Base-by-base conservation (phyloP, 1,140 invertebrate genomes). In the Ceratosolen solmsi region DNA sequence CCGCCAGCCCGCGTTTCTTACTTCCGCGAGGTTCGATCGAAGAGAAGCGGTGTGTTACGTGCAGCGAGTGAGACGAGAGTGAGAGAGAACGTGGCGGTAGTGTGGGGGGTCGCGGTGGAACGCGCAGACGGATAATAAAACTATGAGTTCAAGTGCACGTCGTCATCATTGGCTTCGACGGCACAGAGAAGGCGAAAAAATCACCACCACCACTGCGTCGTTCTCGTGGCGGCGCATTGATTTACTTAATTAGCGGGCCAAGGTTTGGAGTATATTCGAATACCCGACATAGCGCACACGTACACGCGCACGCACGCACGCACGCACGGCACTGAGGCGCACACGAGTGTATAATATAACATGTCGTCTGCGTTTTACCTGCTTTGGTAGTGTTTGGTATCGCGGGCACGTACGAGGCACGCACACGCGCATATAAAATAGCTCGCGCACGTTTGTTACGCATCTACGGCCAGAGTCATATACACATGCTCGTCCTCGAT, bases 81-180 rank as follows among this genome's bases (percentile, higher is more conserved):
- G 15, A 20, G 49, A 1, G 3, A 22, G n/a, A 41, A 41, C 25
- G 41, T n/a, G 33, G 2, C 20, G 2, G 54, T 60, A 27, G 2
- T 30, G 4, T 8, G 17, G 13, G 33, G 51, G 20, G 27, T 20
- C 20, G 1, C 13, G 2, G 46, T 17, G 30, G 27, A 33, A n/a
- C 11, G 49, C 56, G 36, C 30, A 15, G 54, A 25, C n/a, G 27
- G 74, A 76, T 60, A 65, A 76, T 25, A 79, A 58, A 60, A 56
- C 65, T 72, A 79, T 79, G 78, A 80, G 41, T 80, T 73, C 70
- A 63, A 79, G 78, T 80, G 70, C 70, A 63, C 56, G 68, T 58
- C 58, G n/a, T 63, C 46, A 68, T 78, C 17, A 49, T 58, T 33
- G 38, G 36, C 30, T 68, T 33, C 8, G 33, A 25, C 49, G 70